A percentile compares a stretch with the other conserved stretches of the same genome.
These are phyloP conservation scores for Drosophila lowei DNA, from an alignment of 1,140 invertebrate species.

Conservation along the genomic window DNA sequence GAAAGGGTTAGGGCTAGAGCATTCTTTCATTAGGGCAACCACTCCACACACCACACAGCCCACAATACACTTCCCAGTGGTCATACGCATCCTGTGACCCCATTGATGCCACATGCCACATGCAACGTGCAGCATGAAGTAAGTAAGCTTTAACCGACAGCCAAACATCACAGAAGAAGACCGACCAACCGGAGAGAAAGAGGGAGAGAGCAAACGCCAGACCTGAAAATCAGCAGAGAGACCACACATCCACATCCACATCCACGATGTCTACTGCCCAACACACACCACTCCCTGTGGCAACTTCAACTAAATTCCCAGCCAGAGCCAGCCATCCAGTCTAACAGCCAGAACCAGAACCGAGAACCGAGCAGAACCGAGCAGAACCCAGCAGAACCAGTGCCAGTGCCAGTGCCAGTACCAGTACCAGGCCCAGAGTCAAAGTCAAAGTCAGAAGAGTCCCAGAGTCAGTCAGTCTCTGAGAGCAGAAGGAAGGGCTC, in stretches of 20 bases:
- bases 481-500: slow-evolving; percentile 35
- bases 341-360: slow-evolving; percentile 25
- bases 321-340: slow-evolving; percentile 63
- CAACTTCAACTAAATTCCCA: slow-evolving; percentile 26
- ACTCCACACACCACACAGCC: no score
- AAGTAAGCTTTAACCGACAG: slow-evolving; percentile 6
- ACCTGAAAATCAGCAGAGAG: slow-evolving; percentile 27
- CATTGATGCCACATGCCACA: slow-evolving; percentile 20
- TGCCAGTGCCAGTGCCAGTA: slow-evolving; percentile 28
- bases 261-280: not conserved
- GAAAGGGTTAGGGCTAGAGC: no score
- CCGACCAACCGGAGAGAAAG: slow-evolving; percentile 28
- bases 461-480: slow-evolving; percentile 72
- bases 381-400: slow-evolving; percentile 36
- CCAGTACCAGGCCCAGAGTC: slow-evolving; percentile 29
- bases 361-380: no score
- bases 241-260: slow-evolving; percentile 27
- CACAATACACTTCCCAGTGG: no score
- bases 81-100: no score
- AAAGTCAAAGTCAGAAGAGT: slow-evolving; percentile 58
- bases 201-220: slow-evolving; percentile 2
- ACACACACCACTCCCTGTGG: not conserved
- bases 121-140: no score
- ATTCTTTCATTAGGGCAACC: no score
- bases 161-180: slow-evolving; percentile 48